Percentiles rank a stretch among this genome's conserved stretches.
These are phyloP conservation scores for Speoplatyrhinus poulsoni DNA, from an alignment of 2,113 vertebrate genomes.

Conservation along the genomic window DNA sequence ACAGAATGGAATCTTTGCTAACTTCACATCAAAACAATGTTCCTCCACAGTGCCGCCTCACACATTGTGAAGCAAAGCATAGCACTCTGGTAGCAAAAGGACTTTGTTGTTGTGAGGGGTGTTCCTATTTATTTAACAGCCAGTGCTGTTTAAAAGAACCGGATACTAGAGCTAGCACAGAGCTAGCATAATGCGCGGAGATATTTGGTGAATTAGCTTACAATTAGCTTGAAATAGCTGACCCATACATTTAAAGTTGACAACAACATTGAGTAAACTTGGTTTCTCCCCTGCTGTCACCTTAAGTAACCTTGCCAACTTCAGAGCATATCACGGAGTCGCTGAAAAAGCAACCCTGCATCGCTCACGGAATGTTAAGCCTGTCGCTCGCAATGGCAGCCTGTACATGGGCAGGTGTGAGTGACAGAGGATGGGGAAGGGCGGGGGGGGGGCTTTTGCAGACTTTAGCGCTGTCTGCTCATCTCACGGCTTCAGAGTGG, in stretches of 20 bases:
- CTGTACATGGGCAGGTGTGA: constrained; percentile 37
- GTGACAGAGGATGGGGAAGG: constrained; percentile 18
- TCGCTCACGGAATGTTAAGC: constrained; percentile 27
- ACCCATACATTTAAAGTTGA: background rate
- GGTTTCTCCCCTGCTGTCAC: background rate
- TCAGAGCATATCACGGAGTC: background rate
- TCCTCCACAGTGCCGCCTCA: too few species aligned
- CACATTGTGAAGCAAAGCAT: too few species aligned
- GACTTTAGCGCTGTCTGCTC: constrained; percentile 48
- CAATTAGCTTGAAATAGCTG: too few species aligned
- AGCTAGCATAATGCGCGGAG: too few species aligned
- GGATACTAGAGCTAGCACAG: too few species aligned
- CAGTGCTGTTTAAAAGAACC: too few species aligned
- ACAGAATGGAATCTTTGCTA: too few species aligned
- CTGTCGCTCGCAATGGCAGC: constrained; percentile 23
- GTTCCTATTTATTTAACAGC: too few species aligned
- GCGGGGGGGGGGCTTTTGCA: background rate
- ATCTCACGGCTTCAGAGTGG: constrained; percentile 46
- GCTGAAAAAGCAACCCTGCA: background rate
- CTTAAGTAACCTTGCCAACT: constrained; percentile 40
- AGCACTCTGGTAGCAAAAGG: too few species aligned
- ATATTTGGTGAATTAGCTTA: too few species aligned
- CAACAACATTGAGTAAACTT: background rate
- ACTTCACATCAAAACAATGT: too few species aligned
- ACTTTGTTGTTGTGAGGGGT: too few species aligned